Evolutionary conservation across 1,140 invertebrate genomes (phyloP).

Genomic region (Schlechtendalia chinensis): DNA sequence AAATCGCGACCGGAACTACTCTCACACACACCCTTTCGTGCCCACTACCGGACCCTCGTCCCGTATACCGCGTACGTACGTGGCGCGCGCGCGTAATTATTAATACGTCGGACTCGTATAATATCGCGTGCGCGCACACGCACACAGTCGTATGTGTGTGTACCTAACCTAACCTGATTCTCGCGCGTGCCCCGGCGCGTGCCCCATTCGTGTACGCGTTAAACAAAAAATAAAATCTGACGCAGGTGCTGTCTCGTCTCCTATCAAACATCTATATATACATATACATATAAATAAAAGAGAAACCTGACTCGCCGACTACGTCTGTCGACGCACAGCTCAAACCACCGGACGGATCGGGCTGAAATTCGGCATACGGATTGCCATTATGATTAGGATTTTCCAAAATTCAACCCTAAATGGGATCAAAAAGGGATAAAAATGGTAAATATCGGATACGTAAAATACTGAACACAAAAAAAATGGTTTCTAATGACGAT

Average conservation of each 20-base stretch:
- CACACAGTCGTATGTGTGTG: not conserved
- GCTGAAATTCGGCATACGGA: no score
- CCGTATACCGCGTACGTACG: not conserved
- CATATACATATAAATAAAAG: not conserved
- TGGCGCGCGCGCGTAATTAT: not conserved
- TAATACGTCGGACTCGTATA: not conserved
- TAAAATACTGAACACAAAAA: no score
- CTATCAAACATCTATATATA: no score
- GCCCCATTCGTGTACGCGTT: not conserved
- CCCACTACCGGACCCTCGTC: not conserved
- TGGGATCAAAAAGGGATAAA: no score
- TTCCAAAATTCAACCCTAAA: no score
- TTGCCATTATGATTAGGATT: no score
- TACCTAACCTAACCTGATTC: not conserved
- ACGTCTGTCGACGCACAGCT: no score
- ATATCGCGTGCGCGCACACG: not conserved
- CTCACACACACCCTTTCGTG: conserved; percentile 6
- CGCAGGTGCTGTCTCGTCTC: not conserved
- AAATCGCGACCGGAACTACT: conserved; percentile 36
- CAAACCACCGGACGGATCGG: no score
- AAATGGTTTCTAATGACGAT: no score
- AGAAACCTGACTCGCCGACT: no score
- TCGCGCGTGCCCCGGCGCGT: not conserved
- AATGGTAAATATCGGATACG: no score
- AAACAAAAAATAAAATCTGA: no score